Percentiles rank a stretch among this genome's conserved stretches.
phyloP scores from a whole-genome alignment of 1,140 invertebrate species.

The Phenacoccus solenopsis region DNA sequence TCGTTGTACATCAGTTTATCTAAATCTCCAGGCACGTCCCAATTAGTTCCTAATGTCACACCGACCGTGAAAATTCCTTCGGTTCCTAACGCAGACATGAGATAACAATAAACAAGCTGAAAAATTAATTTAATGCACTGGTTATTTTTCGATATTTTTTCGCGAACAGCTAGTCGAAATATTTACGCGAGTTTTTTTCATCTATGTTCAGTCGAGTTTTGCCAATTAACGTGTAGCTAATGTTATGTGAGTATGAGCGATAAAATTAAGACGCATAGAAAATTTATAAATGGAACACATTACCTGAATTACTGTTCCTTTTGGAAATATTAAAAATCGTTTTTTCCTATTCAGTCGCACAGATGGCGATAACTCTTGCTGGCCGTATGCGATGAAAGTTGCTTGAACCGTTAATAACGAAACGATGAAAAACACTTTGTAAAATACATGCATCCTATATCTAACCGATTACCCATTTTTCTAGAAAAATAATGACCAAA shows the following conservation, averaged over 20 bases:
- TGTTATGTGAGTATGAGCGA: too few relatives aligned
- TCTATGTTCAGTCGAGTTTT: too few relatives aligned
- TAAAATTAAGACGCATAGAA: too few relatives aligned
- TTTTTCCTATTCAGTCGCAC: not conserved
- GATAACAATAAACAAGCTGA: conserved; percentile 49
- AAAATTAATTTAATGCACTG: conserved; percentile 22
- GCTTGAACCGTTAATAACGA: not conserved
- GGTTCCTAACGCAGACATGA: conserved; percentile 42
- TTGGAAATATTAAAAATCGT: conserved; percentile 2
- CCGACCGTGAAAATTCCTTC: conserved; percentile 48
- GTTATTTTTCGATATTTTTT: too few relatives aligned
- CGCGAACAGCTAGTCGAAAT: too few relatives aligned
- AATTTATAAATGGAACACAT: too few relatives aligned
- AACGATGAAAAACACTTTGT: not conserved
- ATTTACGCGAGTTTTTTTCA: too few relatives aligned
- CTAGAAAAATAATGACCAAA: not conserved
- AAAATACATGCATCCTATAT: not conserved
- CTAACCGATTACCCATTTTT: not conserved
- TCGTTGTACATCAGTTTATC: conserved; percentile 32
- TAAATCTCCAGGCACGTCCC: conserved; percentile 46
- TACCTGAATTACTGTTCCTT: conserved; percentile 6
- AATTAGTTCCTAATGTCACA: conserved; percentile 56
- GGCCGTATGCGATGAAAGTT: not conserved
- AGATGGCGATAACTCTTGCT: not conserved
- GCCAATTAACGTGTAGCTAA: too few relatives aligned